A percentile compares a stretch with the other conserved stretches of the same genome.
Conservation (phyloP, 2,797 vertebrate species). For the Poeciliopsis presidionis region DNA sequence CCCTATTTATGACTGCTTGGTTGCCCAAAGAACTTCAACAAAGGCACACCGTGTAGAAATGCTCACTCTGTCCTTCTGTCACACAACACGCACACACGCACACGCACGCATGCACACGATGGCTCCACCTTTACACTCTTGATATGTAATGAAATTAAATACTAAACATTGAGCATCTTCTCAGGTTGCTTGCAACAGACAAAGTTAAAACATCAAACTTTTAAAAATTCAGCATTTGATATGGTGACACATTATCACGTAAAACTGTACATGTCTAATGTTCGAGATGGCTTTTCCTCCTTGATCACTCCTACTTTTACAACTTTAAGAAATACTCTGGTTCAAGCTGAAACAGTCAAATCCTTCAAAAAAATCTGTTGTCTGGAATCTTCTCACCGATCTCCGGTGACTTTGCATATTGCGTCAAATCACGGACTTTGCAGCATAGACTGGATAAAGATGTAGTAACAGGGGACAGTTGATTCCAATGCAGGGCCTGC, state of each 20-base stretch:
- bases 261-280: neutral
- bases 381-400: neutral
- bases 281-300: neutral
- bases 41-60: conserved; percentile 26
- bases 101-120: too few relatives aligned
- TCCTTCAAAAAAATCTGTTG: too few relatives aligned
- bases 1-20: conserved; percentile 69
- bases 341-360: too few relatives aligned
- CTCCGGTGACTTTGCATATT: neutral
- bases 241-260: neutral
- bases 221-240: neutral
- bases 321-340: too few relatives aligned
- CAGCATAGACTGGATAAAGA: neutral
- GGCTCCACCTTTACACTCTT: neutral
- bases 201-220: neutral
- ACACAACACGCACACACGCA: neutral
- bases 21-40: conserved; percentile 55
- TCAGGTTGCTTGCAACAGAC: neutral
- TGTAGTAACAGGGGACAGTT: neutral
- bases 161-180: neutral
- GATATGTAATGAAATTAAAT: neutral
- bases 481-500: neutral
- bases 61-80: neutral
- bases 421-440: neutral
- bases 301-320: neutral